Conservation (phyloP, 2,888 invertebrate genomes). For the Noctuana brunneofusca region DNA sequence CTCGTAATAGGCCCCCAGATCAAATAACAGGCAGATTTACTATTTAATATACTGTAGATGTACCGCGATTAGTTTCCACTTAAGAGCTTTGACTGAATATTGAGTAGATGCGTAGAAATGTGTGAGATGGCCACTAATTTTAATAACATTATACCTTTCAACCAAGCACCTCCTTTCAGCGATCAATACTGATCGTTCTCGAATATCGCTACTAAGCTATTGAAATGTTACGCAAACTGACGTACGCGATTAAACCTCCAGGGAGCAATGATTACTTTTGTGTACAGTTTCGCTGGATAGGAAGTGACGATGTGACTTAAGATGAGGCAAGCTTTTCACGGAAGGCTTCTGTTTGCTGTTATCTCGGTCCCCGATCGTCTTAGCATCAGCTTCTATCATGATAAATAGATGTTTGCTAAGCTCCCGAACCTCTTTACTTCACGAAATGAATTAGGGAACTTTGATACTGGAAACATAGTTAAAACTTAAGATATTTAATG, state of each 20-base stretch:
- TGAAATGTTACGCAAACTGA: constrained; percentile 18
- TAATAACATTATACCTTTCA: not conserved
- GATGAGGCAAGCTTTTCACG: constrained; percentile 24
- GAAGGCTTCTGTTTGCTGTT: constrained; percentile 20
- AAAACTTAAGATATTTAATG: too few species aligned
- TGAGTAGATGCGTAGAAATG: not conserved
- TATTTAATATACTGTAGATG: too few species aligned
- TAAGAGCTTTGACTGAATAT: too few species aligned
- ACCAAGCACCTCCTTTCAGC: not conserved
- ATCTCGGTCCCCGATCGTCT: constrained; percentile 20
- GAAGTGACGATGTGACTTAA: constrained; percentile 18
- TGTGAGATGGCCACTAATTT: constrained; percentile 12
- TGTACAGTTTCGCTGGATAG: constrained; percentile 7
- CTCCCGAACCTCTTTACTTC: constrained; percentile 8
- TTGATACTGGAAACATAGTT: not conserved
- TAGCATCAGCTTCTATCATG: constrained; percentile 8
- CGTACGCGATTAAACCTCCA: constrained; percentile 13
- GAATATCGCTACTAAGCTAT: constrained; percentile 8
- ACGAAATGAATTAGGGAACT: not conserved
- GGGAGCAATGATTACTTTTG: constrained; percentile 17
- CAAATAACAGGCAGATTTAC: too few species aligned
- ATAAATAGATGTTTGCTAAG: constrained; percentile 20
- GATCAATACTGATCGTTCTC: constrained; percentile 19
- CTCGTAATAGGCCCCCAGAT: too few species aligned
- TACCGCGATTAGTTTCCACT: too few species aligned